These are phyloP conservation scores for Rhea pennata DNA, from an alignment of 2,113 vertebrate species.

Conservation along the genomic window DNA sequence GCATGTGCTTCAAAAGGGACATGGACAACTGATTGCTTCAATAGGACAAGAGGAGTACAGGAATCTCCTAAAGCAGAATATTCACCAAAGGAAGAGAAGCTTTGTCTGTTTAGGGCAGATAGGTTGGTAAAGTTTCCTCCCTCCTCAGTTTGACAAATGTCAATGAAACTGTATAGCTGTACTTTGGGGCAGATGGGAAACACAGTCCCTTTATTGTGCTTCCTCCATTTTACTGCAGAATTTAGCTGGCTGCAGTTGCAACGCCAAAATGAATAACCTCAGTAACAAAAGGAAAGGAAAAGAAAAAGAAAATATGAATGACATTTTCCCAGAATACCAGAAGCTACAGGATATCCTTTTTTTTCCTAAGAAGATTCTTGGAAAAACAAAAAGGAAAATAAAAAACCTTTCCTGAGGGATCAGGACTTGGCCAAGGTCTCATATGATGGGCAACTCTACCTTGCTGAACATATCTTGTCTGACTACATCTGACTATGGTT, in stretches of 20 bases:
- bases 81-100: background rate
- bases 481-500: background rate
- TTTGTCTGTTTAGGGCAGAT: background rate
- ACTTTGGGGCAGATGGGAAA: background rate
- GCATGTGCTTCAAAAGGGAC: background rate
- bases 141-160: background rate
- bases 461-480: background rate
- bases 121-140: background rate
- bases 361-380: background rate
- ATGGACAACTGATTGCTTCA: background rate
- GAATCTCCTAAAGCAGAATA: background rate
- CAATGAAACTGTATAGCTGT: background rate
- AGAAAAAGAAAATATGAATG: background rate
- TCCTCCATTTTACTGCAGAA: background rate
- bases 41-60: background rate
- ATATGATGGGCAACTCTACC: background rate
- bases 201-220: background rate
- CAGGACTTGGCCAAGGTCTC: background rate
- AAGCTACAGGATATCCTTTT: background rate
- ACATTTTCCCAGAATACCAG: background rate
- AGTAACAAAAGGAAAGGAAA: background rate
- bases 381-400: background rate
- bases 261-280: background rate
- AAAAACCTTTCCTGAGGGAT: background rate
- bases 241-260: background rate